phyloP scores from a whole-genome alignment of 2,797 vertebrate species.

The Anas flavirostris region DNA sequence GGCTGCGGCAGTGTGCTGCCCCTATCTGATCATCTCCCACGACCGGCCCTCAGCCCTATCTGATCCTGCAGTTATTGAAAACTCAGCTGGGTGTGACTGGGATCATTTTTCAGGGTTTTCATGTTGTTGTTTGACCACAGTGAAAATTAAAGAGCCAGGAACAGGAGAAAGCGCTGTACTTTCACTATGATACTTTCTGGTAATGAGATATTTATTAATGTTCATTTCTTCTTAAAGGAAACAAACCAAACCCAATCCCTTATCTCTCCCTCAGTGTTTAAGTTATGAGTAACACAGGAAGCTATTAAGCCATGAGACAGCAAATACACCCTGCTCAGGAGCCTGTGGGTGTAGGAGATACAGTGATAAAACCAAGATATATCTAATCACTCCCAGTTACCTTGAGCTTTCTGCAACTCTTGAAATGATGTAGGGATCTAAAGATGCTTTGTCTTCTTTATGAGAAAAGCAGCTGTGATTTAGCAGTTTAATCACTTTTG shows the following conservation, averaged over 20 bases:
- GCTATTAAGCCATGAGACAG: conserved; percentile 70
- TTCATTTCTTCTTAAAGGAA: conserved; percentile 68
- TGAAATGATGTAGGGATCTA: conserved; percentile 52
- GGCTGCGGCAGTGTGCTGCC: not conserved
- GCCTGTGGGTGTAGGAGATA: conserved; percentile 61
- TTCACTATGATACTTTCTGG: conserved; percentile 67
- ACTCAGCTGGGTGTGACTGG: conserved; percentile 37
- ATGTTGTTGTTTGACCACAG: not conserved
- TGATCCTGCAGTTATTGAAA: conserved; percentile 60
- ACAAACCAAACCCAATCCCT: conserved; percentile 60
- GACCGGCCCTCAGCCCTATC: conserved; percentile 13
- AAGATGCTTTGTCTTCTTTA: conserved; percentile 65
- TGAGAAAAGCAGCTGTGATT: conserved; percentile 68
- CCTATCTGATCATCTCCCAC: not conserved
- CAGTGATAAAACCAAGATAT: conserved; percentile 57
- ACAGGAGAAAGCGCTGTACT: conserved; percentile 59
- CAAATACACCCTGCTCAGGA: conserved; percentile 64
- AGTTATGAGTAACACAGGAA: conserved; percentile 71
- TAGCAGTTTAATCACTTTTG: conserved; percentile 66
- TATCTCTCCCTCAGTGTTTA: conserved; percentile 59
- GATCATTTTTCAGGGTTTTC: conserved; percentile 49
- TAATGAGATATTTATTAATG: conserved; percentile 68
- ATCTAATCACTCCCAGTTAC: conserved; percentile 68
- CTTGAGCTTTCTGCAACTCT: conserved; percentile 61
- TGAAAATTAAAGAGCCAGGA: conserved; percentile 46